phyloP scores from a whole-genome alignment of 2,797 vertebrate species.

The Masticophis lateralis region DNA sequence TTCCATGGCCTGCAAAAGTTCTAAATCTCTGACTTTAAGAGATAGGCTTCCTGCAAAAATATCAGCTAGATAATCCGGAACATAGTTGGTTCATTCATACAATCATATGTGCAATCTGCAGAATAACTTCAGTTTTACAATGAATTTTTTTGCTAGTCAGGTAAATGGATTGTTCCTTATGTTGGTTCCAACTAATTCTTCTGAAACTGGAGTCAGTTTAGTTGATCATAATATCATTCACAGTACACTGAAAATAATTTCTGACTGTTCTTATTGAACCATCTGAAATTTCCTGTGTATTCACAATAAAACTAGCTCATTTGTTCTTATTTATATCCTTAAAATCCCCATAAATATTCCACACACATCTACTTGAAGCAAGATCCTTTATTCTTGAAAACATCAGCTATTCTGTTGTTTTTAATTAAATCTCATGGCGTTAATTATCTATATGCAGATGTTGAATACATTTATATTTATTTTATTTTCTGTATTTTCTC shows the following conservation, averaged over 20 bases:
- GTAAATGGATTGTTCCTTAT: constrained; percentile 41
- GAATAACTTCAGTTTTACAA: constrained; percentile 8
- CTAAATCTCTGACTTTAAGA: neutral
- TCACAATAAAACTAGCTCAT: constrained; percentile 26
- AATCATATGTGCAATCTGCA: neutral
- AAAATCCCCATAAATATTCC: neutral
- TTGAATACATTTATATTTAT: constrained; percentile 38
- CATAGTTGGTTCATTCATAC: neutral
- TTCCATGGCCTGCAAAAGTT: neutral
- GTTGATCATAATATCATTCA: constrained; percentile 50
- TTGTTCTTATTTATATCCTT: constrained; percentile 33
- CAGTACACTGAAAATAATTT: constrained; percentile 29
- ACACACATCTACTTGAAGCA: constrained; percentile 36
- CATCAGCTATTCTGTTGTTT: constrained; percentile 41
- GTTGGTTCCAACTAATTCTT: constrained; percentile 41
- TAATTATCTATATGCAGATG: constrained; percentile 52
- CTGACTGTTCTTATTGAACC: constrained; percentile 25
- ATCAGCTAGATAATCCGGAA: neutral
- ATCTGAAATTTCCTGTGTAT: constrained; percentile 6
- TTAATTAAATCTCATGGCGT: constrained; percentile 59
- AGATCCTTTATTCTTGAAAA: constrained; percentile 42
- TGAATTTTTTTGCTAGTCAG: constrained; percentile 23
- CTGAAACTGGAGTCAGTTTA: constrained; percentile 43
- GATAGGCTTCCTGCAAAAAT: neutral
- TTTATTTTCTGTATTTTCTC: constrained; percentile 24